Percentiles rank a stretch among this genome's conserved stretches.
phyloP scores from a whole-genome alignment of 1,140 invertebrate species.

The Aleiodes sp. region DNA sequence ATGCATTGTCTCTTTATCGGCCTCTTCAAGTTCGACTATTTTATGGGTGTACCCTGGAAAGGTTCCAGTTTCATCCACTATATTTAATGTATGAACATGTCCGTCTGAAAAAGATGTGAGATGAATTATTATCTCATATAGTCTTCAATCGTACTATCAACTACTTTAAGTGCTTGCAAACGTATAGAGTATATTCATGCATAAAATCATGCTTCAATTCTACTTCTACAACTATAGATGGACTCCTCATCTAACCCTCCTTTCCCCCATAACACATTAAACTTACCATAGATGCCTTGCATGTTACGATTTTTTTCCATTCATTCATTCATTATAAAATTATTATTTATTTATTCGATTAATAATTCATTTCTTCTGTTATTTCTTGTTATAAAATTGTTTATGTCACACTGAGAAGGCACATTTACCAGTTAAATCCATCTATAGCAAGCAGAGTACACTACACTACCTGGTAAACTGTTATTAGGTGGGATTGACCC shows the following conservation, averaged over 20 bases:
- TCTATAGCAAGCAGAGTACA: constrained; percentile 51
- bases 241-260: neutral
- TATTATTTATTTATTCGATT: too few relatives aligned
- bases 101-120: constrained; percentile 71
- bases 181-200: neutral
- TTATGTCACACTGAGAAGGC: constrained; percentile 25
- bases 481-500: constrained; percentile 70
- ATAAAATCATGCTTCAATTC: neutral
- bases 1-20: constrained; percentile 95
- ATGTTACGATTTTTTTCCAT: too few relatives aligned
- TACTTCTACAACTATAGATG: neutral
- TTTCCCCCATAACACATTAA: too few relatives aligned
- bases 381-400: neutral
- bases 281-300: too few relatives aligned
- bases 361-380: neutral
- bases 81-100: constrained; percentile 77
- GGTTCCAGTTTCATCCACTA: constrained; percentile 75
- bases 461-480: constrained; percentile 74
- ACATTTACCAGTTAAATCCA: constrained; percentile 42
- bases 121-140: constrained; percentile 7
- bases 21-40: constrained; percentile 92
- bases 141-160: constrained; percentile 31
- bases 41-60: constrained; percentile 75
- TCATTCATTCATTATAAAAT: too few relatives aligned
- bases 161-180: constrained; percentile 38